phyloP scores from a whole-genome alignment of 2,797 vertebrate genomes.

The Malacoctenus gilli region DNA sequence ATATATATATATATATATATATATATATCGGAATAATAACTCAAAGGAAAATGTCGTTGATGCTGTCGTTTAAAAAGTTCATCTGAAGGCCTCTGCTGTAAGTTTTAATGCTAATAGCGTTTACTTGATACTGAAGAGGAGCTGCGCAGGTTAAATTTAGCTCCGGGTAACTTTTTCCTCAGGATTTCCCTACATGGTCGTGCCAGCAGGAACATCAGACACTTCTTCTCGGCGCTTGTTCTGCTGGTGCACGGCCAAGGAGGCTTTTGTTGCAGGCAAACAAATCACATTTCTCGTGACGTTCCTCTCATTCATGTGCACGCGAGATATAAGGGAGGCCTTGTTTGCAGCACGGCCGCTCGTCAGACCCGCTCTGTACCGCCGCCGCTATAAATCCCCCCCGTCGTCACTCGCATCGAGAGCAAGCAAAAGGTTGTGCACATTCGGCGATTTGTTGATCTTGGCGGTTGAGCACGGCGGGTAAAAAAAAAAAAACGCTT shows the following conservation, averaged over 20 bases:
- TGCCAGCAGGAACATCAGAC: slow-evolving; percentile 66
- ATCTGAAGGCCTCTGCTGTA: slow-evolving; percentile 48
- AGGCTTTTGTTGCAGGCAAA: slow-evolving; percentile 51
- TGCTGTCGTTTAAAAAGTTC: slow-evolving; percentile 32
- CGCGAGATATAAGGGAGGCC: slow-evolving; percentile 22
- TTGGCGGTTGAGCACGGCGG: slow-evolving; percentile 60
- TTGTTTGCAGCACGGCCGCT: slow-evolving; percentile 44
- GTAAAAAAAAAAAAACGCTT: slow-evolving; percentile 73
- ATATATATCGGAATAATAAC: slow-evolving; percentile 49
- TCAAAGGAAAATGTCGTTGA: slow-evolving; percentile 53
- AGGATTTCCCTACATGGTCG: slow-evolving; percentile 77
- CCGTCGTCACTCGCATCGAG: slow-evolving; percentile 44
- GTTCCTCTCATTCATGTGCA: slow-evolving; percentile 25
- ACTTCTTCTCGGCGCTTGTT: slow-evolving; percentile 56
- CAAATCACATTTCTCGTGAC: slow-evolving; percentile 39
- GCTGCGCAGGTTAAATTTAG: slow-evolving; percentile 71
- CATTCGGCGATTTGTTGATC: slow-evolving; percentile 74
- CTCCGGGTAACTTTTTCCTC: slow-evolving; percentile 68
- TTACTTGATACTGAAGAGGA: slow-evolving; percentile 50
- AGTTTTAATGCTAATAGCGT: slow-evolving; percentile 42
- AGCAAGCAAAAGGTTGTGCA: slow-evolving; percentile 38
- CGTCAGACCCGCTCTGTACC: slow-evolving; percentile 38
- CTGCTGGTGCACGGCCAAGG: slow-evolving; percentile 35
- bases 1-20: too few species aligned
- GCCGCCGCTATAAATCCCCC: slow-evolving; percentile 62